phyloP scores from a whole-genome alignment of 2,888 invertebrate species.

The Harmothoe impar region DNA sequence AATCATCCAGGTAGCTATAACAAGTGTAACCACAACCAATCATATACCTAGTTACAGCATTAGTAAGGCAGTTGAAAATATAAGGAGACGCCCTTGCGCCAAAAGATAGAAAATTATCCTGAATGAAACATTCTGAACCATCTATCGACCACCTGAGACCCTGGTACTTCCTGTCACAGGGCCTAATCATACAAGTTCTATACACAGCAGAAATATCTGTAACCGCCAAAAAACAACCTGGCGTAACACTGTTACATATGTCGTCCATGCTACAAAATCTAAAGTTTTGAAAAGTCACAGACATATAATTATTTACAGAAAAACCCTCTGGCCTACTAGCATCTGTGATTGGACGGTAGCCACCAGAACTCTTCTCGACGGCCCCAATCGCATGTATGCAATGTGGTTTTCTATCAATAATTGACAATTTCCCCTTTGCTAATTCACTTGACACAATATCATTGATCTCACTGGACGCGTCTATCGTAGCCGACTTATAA shows the following conservation, averaged over 20 bases:
- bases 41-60: too few species aligned
- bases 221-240: neutral
- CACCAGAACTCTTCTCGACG: neutral
- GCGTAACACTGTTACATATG: neutral
- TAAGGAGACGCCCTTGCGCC: too few species aligned
- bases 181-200: too few species aligned
- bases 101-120: too few species aligned
- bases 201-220: neutral
- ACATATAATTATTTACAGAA: neutral
- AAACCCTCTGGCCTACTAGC: too few species aligned
- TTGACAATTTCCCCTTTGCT: neutral
- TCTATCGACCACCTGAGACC: neutral
- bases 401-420: neutral
- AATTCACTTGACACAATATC: neutral
- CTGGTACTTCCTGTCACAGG: too few species aligned
- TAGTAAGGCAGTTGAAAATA: neutral
- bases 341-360: neutral
- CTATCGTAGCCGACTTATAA: neutral
- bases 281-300: neutral
- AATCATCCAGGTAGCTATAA: slow-evolving; percentile 3
- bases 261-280: too few species aligned
- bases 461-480: neutral
- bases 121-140: neutral
- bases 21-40: too few species aligned
- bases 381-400: too few species aligned